Evolutionary conservation across 2,113 vertebrate genomes (phyloP).

Genomic region (Machaerirhynchus nigripectus): DNA sequence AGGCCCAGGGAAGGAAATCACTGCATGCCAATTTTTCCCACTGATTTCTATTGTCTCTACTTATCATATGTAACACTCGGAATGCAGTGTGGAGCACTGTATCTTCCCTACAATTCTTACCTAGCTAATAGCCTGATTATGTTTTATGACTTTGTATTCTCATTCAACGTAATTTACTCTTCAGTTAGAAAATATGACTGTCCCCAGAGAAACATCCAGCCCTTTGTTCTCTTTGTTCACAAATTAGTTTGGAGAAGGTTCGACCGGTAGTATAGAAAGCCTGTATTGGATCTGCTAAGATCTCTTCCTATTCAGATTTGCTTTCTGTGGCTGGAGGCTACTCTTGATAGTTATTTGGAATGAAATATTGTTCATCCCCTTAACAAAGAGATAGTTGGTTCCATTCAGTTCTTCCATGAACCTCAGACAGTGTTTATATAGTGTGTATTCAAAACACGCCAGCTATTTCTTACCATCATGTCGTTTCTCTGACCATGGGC

Average conservation of each 20-base stretch:
- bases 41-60: conserved; percentile 48
- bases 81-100: not conserved
- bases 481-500: not conserved
- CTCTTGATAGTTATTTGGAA: conserved; percentile 57
- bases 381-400: conserved; percentile 21
- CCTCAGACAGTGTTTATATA: conserved; percentile 18
- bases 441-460: not conserved
- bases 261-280: conserved; percentile 22
- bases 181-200: conserved; percentile 54
- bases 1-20: conserved; percentile 39
- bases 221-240: conserved; percentile 66
- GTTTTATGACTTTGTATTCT: conserved; percentile 44
- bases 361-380: conserved; percentile 57
- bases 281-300: conserved; percentile 61
- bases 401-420: conserved; percentile 8
- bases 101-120: not conserved
- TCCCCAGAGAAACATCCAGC: conserved; percentile 39
- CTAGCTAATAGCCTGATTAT: conserved; percentile 26
- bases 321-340: conserved; percentile 64
- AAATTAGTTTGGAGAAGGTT: conserved; percentile 64
- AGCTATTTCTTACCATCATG: not conserved
- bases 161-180: conserved; percentile 48
- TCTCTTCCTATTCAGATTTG: conserved; percentile 53
- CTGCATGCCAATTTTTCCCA: conserved; percentile 7
- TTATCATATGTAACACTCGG: not conserved